Percentiles rank a stretch among this genome's conserved stretches.
These are phyloP conservation scores for Meles meles DNA, from an alignment of 2,113 vertebrate genomes.

Conservation along the genomic window DNA sequence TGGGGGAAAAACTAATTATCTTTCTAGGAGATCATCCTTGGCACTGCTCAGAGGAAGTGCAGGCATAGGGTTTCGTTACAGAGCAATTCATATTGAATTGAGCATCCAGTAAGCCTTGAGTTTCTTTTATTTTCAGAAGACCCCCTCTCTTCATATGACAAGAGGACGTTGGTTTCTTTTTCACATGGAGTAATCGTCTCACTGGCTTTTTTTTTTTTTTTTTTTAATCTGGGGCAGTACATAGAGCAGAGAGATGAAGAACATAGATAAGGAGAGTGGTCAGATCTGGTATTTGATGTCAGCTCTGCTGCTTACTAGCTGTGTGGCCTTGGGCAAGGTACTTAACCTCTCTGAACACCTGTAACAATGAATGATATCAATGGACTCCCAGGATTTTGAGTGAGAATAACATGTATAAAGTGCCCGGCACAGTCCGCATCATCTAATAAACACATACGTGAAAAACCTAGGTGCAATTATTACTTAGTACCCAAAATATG, in stretches of 20 bases:
- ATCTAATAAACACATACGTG: neutral
- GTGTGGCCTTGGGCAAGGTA: neutral
- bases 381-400: neutral
- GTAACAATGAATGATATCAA: neutral
- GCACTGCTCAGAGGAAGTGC: neutral
- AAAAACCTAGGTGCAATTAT: neutral
- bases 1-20: neutral
- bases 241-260: neutral
- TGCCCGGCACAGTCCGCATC: neutral
- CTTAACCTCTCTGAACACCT: neutral
- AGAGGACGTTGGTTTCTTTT: neutral
- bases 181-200: neutral
- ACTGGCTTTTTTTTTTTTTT: neutral
- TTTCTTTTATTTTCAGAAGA: neutral
- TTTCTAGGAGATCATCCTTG: neutral
- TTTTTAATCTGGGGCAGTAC: neutral
- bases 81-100: neutral
- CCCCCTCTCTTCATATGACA: neutral
- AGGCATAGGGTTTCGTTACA: neutral
- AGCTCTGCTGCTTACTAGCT: neutral
- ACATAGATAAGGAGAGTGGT: neutral
- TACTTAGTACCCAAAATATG: neutral
- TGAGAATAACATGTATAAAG: neutral
- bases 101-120: neutral
- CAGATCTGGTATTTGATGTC: neutral